These are phyloP conservation scores for Melolontha melolontha DNA, from an alignment of 2,888 invertebrate species.

Conservation along the genomic window DNA sequence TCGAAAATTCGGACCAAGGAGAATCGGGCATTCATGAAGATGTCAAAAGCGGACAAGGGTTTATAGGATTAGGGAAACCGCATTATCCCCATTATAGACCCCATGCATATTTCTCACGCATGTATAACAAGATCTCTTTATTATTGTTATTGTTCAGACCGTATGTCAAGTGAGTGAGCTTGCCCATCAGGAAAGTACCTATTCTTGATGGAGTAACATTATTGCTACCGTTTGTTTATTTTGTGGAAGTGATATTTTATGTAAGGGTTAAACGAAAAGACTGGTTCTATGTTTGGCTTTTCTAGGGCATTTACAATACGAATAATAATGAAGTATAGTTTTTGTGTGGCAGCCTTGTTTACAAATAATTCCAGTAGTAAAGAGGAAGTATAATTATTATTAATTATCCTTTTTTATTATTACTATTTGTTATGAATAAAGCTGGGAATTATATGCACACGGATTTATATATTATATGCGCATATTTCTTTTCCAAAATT, in stretches of 20 bases:
- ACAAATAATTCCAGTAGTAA: too few relatives aligned
- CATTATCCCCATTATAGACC: slow-evolving; percentile 51
- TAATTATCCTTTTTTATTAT: too few relatives aligned
- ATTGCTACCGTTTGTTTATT: slow-evolving; percentile 35
- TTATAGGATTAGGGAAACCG: slow-evolving; percentile 55
- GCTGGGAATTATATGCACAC: too few relatives aligned
- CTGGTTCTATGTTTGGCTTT: too few relatives aligned
- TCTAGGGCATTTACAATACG: too few relatives aligned
- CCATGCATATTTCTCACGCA: slow-evolving; percentile 48
- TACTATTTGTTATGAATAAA: too few relatives aligned
- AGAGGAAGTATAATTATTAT: too few relatives aligned
- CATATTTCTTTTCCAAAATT: too few relatives aligned
- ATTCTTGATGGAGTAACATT: slow-evolving; percentile 7
- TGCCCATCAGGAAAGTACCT: slow-evolving; percentile 24
- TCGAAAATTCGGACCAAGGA: slow-evolving; percentile 43
- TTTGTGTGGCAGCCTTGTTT: too few relatives aligned
- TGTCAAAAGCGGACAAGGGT: slow-evolving; percentile 56
- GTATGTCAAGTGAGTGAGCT: slow-evolving; percentile 38
- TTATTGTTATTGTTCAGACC: slow-evolving; percentile 40
- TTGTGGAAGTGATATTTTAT: slow-evolving; percentile 36
- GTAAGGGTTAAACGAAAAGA: slow-evolving; percentile 26
- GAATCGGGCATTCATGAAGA: slow-evolving; percentile 47
- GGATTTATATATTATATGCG: too few relatives aligned
- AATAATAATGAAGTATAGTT: too few relatives aligned
- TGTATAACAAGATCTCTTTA: slow-evolving; percentile 45